Conservation (phyloP, 2,113 vertebrate species). For the Asarcornis scutulata region DNA sequence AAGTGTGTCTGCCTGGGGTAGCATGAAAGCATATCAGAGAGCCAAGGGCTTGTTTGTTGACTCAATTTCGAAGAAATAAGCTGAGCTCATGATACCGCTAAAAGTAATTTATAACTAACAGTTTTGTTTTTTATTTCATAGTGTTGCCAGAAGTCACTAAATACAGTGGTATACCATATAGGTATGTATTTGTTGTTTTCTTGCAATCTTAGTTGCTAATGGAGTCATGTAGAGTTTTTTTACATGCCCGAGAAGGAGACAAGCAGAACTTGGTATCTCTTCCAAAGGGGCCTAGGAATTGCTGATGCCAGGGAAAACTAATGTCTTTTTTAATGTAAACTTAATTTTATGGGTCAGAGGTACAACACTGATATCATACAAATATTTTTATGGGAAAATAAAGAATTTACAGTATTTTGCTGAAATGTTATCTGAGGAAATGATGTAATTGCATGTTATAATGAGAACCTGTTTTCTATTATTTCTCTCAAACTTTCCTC, state of each 20-base stretch:
- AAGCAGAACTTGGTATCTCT: not conserved
- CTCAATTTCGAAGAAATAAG: not conserved
- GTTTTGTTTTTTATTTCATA: not conserved
- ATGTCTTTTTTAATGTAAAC: not conserved
- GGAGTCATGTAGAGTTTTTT: not conserved
- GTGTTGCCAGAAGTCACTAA: not conserved
- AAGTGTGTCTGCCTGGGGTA: not conserved
- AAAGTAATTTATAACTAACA: not conserved
- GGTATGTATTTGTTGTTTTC: not conserved
- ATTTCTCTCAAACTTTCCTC: not conserved
- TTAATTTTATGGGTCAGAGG: not conserved
- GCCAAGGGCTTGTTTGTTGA: not conserved
- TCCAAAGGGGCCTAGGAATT: not conserved
- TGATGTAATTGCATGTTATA: conserved; percentile 8
- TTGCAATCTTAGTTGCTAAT: not conserved
- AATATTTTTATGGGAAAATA: conserved; percentile 1
- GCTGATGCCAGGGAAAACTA: not conserved
- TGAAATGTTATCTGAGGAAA: conserved; percentile 25
- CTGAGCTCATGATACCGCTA: not conserved
- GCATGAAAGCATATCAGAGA: not conserved
- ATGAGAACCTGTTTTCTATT: conserved; percentile 12
- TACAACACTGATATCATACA: not conserved
- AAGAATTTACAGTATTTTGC: conserved; percentile 24
- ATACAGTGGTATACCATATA: not conserved
- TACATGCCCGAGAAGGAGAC: not conserved